Conservation (phyloP, 2,888 invertebrate species). For the Ellobium chinense region DNA sequence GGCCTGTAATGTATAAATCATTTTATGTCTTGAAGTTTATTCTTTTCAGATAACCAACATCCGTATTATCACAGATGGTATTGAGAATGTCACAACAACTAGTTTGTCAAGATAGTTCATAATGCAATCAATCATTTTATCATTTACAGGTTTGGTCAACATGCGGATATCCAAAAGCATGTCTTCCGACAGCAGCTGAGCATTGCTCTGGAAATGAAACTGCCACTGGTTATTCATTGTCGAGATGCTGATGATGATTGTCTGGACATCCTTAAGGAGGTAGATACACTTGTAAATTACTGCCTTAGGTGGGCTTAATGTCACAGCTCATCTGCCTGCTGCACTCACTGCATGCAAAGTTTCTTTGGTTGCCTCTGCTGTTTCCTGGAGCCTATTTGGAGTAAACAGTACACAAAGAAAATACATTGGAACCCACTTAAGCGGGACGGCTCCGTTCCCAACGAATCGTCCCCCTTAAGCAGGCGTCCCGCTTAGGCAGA, state of each 20-base stretch:
- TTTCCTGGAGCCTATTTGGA: too few relatives aligned
- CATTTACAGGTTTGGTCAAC: conserved; percentile 66
- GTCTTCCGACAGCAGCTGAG: conserved; percentile 78
- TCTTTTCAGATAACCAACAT: too few relatives aligned
- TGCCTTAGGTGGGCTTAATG: background rate
- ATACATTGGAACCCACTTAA: too few relatives aligned
- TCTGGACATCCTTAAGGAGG: conserved; percentile 77
- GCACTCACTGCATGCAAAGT: background rate
- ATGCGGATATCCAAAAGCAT: conserved; percentile 73
- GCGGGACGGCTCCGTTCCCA: too few relatives aligned
- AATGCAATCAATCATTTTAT: background rate
- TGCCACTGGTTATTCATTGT: conserved; percentile 80
- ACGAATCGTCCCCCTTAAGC: too few relatives aligned
- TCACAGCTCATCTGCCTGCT: background rate
- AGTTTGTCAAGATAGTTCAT: too few relatives aligned
- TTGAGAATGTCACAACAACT: too few relatives aligned
- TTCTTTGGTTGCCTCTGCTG: background rate
- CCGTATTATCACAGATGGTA: too few relatives aligned
- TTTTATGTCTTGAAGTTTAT: too few relatives aligned
- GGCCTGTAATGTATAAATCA: too few relatives aligned
- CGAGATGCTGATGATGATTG: conserved; percentile 79
- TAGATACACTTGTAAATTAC: conserved; percentile 49
- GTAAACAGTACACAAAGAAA: too few relatives aligned
- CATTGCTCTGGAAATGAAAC: conserved; percentile 74
- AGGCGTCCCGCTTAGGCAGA: too few relatives aligned